Conservation (phyloP, 2,113 vertebrate species). For the Athene cunicularia region DNA sequence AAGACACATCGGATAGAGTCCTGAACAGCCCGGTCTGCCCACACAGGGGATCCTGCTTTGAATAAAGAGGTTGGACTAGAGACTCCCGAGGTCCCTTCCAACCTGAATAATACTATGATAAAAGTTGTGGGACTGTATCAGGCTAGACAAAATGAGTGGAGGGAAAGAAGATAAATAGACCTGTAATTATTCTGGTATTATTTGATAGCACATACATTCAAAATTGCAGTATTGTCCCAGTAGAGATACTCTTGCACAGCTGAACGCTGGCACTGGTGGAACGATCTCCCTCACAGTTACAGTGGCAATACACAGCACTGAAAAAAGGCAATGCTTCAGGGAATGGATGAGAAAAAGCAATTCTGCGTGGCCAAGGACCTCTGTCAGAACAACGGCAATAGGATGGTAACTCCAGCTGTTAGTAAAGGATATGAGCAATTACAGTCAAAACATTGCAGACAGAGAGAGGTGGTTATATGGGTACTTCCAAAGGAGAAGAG, state of each 20-base stretch:
- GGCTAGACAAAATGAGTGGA: not conserved
- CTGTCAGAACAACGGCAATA: not conserved
- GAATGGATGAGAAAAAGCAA: not conserved
- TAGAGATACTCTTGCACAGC: not conserved
- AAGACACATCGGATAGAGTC: fast-evolving
- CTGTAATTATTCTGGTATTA: not conserved
- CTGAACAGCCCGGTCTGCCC: not conserved
- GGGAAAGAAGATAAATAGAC: not conserved
- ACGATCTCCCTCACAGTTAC: not conserved
- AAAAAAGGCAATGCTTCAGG: not conserved
- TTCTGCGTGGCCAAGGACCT: not conserved
- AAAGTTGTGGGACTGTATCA: not conserved
- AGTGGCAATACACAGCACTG: not conserved
- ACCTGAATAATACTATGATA: not conserved
- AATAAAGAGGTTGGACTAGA: not conserved
- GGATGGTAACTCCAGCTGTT: not conserved
- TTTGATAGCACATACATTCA: not conserved
- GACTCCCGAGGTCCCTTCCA: not conserved
- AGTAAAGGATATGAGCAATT: not conserved
- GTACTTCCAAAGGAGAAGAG: not conserved
- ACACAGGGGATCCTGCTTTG: not conserved
- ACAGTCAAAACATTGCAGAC: not conserved
- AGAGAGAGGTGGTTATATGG: not conserved
- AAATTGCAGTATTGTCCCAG: not conserved
- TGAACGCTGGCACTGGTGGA: not conserved